These are phyloP conservation scores for Pseudachorutes palmiensis DNA, from an alignment of 1,140 invertebrate genomes.

Conservation along the genomic window DNA sequence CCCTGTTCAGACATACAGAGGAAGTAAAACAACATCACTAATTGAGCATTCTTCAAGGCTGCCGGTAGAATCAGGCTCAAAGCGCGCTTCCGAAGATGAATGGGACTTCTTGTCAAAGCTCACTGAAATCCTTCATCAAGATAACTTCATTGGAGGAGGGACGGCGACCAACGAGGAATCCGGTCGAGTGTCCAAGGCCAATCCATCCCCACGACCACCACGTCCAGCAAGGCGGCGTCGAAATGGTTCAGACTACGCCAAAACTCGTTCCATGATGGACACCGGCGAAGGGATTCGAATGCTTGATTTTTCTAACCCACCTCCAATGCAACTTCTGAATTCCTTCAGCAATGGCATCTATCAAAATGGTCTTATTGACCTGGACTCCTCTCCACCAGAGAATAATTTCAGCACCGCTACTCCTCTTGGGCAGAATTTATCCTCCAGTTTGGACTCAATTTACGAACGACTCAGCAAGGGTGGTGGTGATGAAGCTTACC, in stretches of 20 bases:
- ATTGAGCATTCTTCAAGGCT: not conserved
- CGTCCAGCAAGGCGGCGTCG: slow-evolving; percentile 23
- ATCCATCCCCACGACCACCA: slow-evolving; percentile 28
- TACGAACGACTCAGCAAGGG: slow-evolving; percentile 30
- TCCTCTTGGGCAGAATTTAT: slow-evolving; percentile 15
- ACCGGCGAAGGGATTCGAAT: not conserved
- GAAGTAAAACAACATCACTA: not conserved
- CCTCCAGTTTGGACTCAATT: slow-evolving; percentile 36
- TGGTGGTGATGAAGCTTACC: not conserved
- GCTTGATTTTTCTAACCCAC: not conserved
- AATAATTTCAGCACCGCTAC: too few species aligned
- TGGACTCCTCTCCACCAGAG: too few species aligned
- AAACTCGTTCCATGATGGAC: slow-evolving; percentile 35
- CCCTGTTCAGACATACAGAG: not conserved
- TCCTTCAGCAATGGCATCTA: not conserved
- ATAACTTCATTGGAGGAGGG: too few species aligned
- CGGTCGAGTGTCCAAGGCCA: not conserved
- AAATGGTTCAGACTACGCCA: slow-evolving; percentile 23
- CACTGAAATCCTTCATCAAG: slow-evolving; percentile 30
- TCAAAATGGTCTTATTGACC: too few species aligned
- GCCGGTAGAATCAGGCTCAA: not conserved
- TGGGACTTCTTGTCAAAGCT: slow-evolving; percentile 35
- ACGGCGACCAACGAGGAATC: not conserved
- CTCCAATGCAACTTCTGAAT: not conserved
- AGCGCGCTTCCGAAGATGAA: slow-evolving; percentile 12